Evolutionary conservation across 2,113 vertebrate species (phyloP).

Genomic region (Solea solea): DNA sequence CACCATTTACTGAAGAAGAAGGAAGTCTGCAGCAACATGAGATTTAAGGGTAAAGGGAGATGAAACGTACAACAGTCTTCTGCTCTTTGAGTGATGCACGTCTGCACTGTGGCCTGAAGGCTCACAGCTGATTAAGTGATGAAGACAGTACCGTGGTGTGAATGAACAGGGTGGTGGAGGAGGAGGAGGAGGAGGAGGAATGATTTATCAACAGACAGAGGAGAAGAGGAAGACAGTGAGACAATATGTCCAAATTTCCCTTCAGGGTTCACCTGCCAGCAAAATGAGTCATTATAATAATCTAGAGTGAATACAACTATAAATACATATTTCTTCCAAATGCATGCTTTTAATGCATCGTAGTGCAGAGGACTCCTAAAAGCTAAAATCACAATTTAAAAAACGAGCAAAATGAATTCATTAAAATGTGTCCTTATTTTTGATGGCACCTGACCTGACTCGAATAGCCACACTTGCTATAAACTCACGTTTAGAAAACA

Average conservation of each 20-base stretch:
- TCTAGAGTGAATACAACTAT: slow-evolving; percentile 8
- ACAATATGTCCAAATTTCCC: background rate
- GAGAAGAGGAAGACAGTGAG: background rate
- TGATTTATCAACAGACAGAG: background rate
- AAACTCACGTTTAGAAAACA: background rate
- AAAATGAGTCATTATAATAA: background rate
- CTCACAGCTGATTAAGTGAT: slow-evolving; percentile 14
- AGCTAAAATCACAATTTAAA: background rate
- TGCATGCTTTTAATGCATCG: background rate
- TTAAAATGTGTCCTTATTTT: background rate
- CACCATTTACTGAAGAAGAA: slow-evolving; percentile 49
- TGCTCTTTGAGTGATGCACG: background rate
- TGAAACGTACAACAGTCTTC: background rate
- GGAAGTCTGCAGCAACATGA: slow-evolving; percentile 44
- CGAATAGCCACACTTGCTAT: background rate
- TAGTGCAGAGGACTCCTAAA: background rate
- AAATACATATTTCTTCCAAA: background rate
- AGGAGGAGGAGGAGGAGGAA: background rate
- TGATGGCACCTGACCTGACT: background rate
- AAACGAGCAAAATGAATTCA: background rate
- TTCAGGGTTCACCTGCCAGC: slow-evolving; percentile 9
- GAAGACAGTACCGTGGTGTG: slow-evolving; percentile 4
- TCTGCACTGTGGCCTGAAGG: slow-evolving; percentile 3
- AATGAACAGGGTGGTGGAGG: background rate
- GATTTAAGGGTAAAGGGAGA: slow-evolving; percentile 14